A percentile compares a stretch with the other conserved stretches of the same genome.
Evolutionary conservation across 2,888 invertebrate genomes (phyloP).

Genomic region (Amphipyra berbera): DNA sequence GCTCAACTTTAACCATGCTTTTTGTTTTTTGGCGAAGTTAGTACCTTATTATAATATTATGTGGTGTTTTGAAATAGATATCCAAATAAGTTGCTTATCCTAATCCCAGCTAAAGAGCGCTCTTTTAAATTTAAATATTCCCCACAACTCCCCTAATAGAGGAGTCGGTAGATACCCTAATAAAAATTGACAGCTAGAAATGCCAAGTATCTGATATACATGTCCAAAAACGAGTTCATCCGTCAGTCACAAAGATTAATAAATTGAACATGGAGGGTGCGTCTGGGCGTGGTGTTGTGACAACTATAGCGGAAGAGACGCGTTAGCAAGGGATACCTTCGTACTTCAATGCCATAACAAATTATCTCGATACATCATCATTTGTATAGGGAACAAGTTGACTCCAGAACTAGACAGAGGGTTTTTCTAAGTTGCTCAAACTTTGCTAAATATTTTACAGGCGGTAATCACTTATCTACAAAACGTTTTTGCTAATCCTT

Average conservation of each 20-base stretch:
- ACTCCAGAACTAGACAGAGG: not conserved
- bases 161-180: constrained; percentile 46
- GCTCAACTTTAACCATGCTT: no score
- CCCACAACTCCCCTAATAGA: constrained; percentile 20
- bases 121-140: not conserved
- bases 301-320: constrained; percentile 80
- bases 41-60: no score
- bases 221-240: constrained; percentile 69
- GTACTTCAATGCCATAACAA: constrained; percentile 36
- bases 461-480: no score
- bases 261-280: constrained; percentile 72
- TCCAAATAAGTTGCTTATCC: not conserved
- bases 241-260: constrained; percentile 68
- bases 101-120: not conserved
- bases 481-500: constrained; percentile 10
- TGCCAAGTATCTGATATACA: constrained; percentile 48
- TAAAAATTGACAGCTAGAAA: constrained; percentile 68
- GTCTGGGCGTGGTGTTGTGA: constrained; percentile 84
- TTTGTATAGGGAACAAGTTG: constrained; percentile 2
- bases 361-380: constrained; percentile 11
- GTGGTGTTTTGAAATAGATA: not conserved
- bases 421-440: no score
- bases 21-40: no score
- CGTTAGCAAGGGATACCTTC: constrained; percentile 70
- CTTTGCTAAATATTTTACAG: no score